These are phyloP conservation scores for Maccullochella peelii DNA, from an alignment of 2,113 vertebrate genomes.

Conservation along the genomic window DNA sequence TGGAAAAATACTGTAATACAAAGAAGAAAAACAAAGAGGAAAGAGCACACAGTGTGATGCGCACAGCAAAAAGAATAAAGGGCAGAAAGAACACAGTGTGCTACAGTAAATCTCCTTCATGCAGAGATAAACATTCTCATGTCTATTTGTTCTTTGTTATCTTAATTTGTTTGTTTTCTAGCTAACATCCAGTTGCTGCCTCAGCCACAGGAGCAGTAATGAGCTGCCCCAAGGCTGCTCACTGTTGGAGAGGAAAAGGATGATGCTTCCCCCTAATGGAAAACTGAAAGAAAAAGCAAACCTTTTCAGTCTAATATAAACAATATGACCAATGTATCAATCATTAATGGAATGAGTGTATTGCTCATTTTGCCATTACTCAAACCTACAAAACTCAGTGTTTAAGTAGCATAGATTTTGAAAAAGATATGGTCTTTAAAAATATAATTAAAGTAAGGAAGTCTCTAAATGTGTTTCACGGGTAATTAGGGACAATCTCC, in stretches of 20 bases:
- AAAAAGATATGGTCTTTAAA: background rate
- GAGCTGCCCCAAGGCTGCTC: constrained; percentile 13
- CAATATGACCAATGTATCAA: background rate
- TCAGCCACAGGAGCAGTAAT: constrained; percentile 35
- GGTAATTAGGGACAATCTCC: background rate
- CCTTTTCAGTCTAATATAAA: background rate
- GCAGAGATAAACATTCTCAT: background rate
- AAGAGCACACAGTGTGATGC: background rate
- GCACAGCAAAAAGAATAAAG: background rate
- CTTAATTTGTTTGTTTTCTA: constrained; percentile 23
- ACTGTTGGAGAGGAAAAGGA: constrained; percentile 16
- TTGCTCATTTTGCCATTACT: background rate
- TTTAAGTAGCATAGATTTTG: background rate
- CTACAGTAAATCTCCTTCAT: background rate
- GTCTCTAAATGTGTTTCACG: background rate
- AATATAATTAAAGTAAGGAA: background rate
- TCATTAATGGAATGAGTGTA: background rate
- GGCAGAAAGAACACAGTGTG: background rate
- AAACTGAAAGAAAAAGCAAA: constrained; percentile 23
- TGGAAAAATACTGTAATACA: background rate
- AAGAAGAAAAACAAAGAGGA: background rate
- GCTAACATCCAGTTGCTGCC: background rate
- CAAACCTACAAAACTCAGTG: background rate
- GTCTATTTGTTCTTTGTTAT: constrained; percentile 19
- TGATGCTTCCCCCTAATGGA: constrained; percentile 34